These are phyloP conservation scores for Anarhynchus alexandrinus DNA, from an alignment of 2,113 vertebrate genomes.

Conservation along the genomic window DNA sequence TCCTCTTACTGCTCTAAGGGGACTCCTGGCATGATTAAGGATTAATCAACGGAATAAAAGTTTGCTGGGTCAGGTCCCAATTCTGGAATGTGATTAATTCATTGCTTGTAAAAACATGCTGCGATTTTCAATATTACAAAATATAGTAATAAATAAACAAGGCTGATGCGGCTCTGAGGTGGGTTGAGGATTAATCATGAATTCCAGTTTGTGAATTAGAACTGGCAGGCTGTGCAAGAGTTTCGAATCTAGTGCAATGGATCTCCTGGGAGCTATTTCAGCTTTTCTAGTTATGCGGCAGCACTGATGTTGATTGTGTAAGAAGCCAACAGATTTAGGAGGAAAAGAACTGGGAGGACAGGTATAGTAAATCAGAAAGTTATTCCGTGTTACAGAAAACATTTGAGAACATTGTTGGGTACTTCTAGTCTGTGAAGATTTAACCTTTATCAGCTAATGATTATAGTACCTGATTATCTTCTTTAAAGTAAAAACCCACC, in stretches of 20 bases:
- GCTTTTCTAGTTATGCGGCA: constrained; percentile 15
- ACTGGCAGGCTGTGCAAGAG: constrained; percentile 1
- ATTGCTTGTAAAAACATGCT: constrained; percentile 5
- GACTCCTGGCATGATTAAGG: not conserved
- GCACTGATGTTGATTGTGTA: not conserved
- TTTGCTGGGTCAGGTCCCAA: not conserved
- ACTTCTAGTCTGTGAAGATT: not conserved
- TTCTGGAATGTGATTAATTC: not conserved
- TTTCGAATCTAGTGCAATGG: constrained; percentile 35
- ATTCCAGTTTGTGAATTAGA: constrained; percentile 40
- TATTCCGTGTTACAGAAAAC: constrained; percentile 18
- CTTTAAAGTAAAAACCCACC: not conserved
- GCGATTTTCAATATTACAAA: constrained; percentile 2
- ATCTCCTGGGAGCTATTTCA: constrained; percentile 27
- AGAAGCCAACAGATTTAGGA: constrained; percentile 28
- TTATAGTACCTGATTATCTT: not conserved
- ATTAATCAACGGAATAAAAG: constrained; percentile 16
- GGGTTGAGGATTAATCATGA: constrained; percentile 26
- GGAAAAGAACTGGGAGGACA: not conserved
- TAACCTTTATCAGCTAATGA: not conserved
- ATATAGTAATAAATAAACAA: constrained; percentile 28
- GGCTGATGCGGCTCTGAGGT: not conserved
- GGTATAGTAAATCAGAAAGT: constrained; percentile 2
- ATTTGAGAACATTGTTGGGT: not conserved
- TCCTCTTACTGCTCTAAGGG: not conserved